Conservation (phyloP, 92 coral and sea anemone genomes). For the Desmophyllum pertusum region DNA sequence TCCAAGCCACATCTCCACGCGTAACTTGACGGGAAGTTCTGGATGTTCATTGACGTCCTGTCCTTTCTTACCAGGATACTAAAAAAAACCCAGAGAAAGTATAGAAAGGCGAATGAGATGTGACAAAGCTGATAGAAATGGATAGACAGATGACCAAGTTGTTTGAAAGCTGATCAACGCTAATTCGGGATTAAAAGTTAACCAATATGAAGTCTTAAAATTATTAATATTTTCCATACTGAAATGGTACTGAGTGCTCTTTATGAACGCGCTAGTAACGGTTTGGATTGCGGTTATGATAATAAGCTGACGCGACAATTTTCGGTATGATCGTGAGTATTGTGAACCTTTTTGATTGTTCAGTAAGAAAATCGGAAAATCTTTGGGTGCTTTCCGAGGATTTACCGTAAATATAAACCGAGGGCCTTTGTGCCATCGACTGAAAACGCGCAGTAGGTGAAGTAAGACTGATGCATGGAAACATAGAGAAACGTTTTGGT, state of each 20-base stretch:
- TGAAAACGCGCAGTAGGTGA: not conserved
- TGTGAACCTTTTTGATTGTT: not conserved
- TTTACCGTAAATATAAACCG: no score
- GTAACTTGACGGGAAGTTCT: conserved; percentile 86
- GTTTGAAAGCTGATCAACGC: no score
- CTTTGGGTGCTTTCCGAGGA: not conserved
- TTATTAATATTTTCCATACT: no score
- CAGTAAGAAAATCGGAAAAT: not conserved
- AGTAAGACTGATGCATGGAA: no score
- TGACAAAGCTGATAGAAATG: no score
- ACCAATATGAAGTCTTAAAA: no score
- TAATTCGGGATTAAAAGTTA: no score
- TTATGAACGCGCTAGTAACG: no score
- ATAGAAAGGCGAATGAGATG: not conserved
- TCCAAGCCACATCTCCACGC: conserved; percentile 96
- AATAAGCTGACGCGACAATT: not conserved
- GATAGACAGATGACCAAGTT: no score
- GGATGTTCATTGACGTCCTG: conserved; percentile 87
- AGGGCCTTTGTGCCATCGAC: not conserved
- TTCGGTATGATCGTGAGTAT: not conserved
- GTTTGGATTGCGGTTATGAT: not conserved
- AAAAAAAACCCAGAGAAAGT: not conserved
- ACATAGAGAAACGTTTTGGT: no score
- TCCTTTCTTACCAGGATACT: conserved; percentile 99
- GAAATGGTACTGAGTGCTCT: no score